Conservation (phyloP, 2,888 invertebrate genomes). For the Phania funesta region DNA sequence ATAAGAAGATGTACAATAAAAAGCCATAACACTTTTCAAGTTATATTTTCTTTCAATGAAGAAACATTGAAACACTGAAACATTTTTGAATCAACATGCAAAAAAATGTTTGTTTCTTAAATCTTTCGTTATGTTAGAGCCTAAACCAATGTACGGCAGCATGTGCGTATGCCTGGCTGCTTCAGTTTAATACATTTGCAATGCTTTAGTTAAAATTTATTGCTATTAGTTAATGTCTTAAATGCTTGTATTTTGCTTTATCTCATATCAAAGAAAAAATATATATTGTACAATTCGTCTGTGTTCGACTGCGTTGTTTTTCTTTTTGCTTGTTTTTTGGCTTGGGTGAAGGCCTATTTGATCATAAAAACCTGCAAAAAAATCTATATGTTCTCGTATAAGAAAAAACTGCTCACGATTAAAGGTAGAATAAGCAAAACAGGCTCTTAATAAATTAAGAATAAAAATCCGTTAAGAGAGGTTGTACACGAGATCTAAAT, state of each 20-base stretch:
- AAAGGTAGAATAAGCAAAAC: neutral
- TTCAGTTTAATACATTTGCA: neutral
- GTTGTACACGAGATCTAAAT: neutral
- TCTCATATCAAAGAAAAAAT: conserved; percentile 23
- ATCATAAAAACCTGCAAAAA: conserved; percentile 41
- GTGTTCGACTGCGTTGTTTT: neutral
- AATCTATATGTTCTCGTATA: no score
- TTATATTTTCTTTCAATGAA: no score
- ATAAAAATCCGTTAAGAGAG: conserved; percentile 44
- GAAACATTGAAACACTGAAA: no score
- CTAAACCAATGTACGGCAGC: no score
- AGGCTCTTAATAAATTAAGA: conserved; percentile 37
- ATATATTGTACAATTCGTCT: conserved; percentile 3
- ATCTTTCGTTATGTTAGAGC: conserved; percentile 37
- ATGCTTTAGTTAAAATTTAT: conserved; percentile 12
- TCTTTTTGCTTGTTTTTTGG: neutral
- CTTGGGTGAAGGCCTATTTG: conserved; percentile 34
- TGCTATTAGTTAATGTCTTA: conserved; percentile 19
- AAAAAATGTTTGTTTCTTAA: conserved; percentile 16
- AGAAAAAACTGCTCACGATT: conserved; percentile 37
- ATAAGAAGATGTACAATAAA: no score
- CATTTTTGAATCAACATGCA: no score
- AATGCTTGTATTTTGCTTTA: conserved; percentile 20
- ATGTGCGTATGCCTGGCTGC: neutral
- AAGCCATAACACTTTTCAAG: no score